Evolutionary conservation across 2,797 vertebrate genomes (phyloP).

Genomic region (Silurus aristotelis): DNA sequence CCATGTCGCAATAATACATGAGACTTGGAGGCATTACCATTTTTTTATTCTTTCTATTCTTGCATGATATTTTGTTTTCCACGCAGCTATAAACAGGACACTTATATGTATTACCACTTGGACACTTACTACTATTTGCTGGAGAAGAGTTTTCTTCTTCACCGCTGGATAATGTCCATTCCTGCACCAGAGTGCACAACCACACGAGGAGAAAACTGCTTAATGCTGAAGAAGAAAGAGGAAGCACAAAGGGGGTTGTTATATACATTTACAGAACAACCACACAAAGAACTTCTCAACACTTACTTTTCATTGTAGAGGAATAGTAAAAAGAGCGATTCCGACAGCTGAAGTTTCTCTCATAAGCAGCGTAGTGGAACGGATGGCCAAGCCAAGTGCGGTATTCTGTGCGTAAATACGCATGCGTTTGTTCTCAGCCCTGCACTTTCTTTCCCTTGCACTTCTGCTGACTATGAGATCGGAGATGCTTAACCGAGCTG

Average conservation of each 20-base stretch:
- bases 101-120: background rate
- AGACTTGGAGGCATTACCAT: too few species aligned
- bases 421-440: background rate
- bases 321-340: background rate
- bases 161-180: constrained; percentile 4
- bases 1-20: too few species aligned
- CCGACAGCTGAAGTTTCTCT: background rate
- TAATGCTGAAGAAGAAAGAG: background rate
- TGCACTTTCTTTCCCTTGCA: background rate
- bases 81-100: background rate
- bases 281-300: background rate
- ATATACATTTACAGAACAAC: background rate
- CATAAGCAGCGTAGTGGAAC: constrained; percentile 62
- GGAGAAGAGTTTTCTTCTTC: constrained; percentile 27
- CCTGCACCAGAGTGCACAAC: constrained; percentile 34
- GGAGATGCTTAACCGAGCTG: background rate
- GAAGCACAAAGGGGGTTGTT: background rate
- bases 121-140: constrained; percentile 36
- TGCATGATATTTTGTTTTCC: too few species aligned
- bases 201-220: constrained; percentile 37
- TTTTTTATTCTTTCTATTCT: too few species aligned
- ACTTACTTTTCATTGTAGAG: constrained; percentile 50
- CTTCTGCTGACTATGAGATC: background rate
- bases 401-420: background rate
- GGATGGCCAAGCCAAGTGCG: constrained; percentile 54